Conservation (phyloP, 2,113 vertebrate species). For the Cettia cetti region DNA sequence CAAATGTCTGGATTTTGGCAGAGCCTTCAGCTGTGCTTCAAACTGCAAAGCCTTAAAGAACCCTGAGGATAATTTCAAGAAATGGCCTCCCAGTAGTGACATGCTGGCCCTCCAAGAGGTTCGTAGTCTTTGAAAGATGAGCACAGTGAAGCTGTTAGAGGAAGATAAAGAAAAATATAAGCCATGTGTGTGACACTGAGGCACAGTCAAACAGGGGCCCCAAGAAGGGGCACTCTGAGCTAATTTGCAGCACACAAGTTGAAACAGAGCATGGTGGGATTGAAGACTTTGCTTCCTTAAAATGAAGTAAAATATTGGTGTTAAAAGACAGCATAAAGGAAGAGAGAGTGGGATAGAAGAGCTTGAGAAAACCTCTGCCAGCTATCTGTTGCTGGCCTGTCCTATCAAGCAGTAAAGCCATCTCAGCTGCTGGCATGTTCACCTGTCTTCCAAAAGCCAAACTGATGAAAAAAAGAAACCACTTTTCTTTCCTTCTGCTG, state of each 20-base stretch:
- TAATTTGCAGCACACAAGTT: background rate
- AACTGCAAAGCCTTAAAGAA: background rate
- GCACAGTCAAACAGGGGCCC: background rate
- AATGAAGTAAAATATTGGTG: background rate
- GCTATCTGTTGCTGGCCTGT: background rate
- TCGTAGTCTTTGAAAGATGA: background rate
- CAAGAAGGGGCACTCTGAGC: background rate
- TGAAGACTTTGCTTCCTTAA: background rate
- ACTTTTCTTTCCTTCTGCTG: background rate
- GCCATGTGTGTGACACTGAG: background rate
- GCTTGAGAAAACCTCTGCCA: constrained; percentile 19
- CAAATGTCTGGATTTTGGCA: background rate
- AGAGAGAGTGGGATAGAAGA: background rate
- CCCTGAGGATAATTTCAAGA: background rate
- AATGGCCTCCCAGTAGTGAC: background rate
- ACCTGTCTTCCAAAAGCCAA: constrained; percentile 9
- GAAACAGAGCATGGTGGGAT: background rate
- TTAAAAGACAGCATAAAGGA: background rate
- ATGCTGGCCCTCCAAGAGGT: background rate
- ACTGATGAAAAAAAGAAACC: background rate
- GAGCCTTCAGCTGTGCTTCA: background rate
- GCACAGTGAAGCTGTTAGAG: background rate
- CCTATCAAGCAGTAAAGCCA: background rate
- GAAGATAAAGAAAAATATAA: background rate
- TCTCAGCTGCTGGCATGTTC: background rate